Evolutionary conservation across 2,797 vertebrate species (phyloP).

Genomic region (Periophthalmus magnuspinnatus): DNA sequence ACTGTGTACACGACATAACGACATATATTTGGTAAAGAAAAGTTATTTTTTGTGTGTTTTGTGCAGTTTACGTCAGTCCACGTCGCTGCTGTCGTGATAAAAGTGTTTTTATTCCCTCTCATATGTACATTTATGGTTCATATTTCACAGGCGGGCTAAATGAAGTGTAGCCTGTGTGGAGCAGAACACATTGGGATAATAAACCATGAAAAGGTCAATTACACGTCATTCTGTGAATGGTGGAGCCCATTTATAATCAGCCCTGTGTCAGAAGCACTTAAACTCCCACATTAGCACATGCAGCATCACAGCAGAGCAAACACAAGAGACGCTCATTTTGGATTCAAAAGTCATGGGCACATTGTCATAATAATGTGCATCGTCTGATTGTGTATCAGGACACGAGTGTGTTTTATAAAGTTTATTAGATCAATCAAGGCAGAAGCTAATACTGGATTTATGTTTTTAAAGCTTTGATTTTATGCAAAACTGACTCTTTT

Average conservation of each 20-base stretch:
- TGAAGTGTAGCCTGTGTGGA: slow-evolving; percentile 54
- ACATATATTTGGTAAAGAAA: not conserved
- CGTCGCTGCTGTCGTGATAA: slow-evolving; percentile 10
- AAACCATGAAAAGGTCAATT: slow-evolving; percentile 78
- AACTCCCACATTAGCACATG: slow-evolving; percentile 31
- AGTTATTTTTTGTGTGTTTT: slow-evolving; percentile 10
- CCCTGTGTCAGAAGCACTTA: slow-evolving; percentile 44
- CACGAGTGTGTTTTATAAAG: not conserved
- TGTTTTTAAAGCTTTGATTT: no score
- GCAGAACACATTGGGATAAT: slow-evolving; percentile 71
- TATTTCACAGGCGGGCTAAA: slow-evolving; percentile 45
- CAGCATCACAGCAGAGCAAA: not conserved
- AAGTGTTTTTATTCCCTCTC: slow-evolving; percentile 11
- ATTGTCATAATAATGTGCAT: not conserved
- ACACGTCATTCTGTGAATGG: slow-evolving; percentile 60
- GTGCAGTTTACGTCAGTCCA: slow-evolving; percentile 23
- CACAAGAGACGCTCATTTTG: not conserved
- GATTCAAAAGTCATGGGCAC: not conserved
- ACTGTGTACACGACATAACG: no score
- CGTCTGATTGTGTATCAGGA: not conserved
- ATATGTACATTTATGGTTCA: slow-evolving; percentile 23
- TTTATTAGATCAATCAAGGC: no score
- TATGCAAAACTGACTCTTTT: no score
- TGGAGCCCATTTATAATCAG: slow-evolving; percentile 59
- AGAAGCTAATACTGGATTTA: no score